These are phyloP conservation scores for Monopis laevigella DNA, from an alignment of 2,888 invertebrate genomes.

Conservation along the genomic window DNA sequence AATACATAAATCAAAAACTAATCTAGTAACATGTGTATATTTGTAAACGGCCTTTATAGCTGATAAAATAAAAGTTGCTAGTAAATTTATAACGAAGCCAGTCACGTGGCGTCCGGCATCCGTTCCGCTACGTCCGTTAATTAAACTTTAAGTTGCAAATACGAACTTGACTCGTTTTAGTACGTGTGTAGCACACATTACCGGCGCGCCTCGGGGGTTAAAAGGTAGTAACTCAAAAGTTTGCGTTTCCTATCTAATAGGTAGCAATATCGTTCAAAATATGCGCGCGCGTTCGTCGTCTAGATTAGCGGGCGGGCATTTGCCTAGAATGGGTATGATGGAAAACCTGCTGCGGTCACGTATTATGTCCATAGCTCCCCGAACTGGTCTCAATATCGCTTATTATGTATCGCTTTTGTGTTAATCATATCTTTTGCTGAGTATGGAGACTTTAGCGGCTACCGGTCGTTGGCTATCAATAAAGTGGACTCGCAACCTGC, in stretches of 20 bases:
- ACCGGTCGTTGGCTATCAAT: conserved; percentile 62
- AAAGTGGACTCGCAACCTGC: conserved; percentile 53
- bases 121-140: conserved; percentile 16
- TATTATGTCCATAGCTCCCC: conserved; percentile 47
- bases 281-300: conserved; percentile 30
- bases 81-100: conserved; percentile 18
- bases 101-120: conserved; percentile 30
- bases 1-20: too few relatives aligned
- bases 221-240: conserved; percentile 3
- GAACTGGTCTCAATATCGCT: conserved; percentile 61
- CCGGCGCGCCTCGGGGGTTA: conserved; percentile 7
- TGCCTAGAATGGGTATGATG: conserved; percentile 46
- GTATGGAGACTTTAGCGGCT: conserved; percentile 49
- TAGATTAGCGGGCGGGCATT: conserved; percentile 24
- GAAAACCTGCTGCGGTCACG: conserved; percentile 47
- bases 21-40: too few relatives aligned
- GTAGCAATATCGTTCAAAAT: conserved; percentile 13
- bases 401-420: conserved; percentile 62
- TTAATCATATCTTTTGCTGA: conserved; percentile 63
- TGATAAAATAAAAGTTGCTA: conserved; percentile 5
- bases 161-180: conserved; percentile 23
- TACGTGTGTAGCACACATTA: conserved; percentile 23
- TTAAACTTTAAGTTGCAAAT: conserved; percentile 16
- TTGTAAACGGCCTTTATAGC: too few relatives aligned
- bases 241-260: conserved; percentile 3